Evolutionary conservation across 2,113 vertebrate genomes (phyloP), one percentile per base, ranked within the genome.

Genomic region (Melanerpes formicivorus): DNA sequence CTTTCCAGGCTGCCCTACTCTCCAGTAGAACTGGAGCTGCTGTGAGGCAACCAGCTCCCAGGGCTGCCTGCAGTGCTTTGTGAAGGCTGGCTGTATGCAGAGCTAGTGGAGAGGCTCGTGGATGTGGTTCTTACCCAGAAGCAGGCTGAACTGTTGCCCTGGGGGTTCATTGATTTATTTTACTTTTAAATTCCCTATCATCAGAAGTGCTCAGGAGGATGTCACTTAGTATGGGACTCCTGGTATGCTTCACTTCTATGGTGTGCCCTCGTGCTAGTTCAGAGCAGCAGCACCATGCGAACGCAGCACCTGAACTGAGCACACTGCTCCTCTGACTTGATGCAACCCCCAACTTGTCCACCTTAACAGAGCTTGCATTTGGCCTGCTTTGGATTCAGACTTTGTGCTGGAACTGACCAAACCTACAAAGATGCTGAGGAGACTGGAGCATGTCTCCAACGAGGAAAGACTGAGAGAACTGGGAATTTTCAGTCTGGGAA

Each of bases 181-280:
- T 37, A 70, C 26, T 58, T 69, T 50, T 3, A 9, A 32, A 72
- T 60, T 56, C 4, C 3, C 14, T 81, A 58, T 27, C 10, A 30
- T 22, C 56, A 37, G 65, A 17, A 29, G 1, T 15, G n/a, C 2
- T 34, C 46, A 15, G 6, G 10, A 30, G 21, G 0, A 0, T 11
- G 9, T 16, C 21, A 3, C 15, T 21, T 8, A 14, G 18, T 5
- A 8, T 0, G 7, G 13, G 19, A 55, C 2, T 80, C 0, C 0
- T 1, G 21, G 30, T 29, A 42, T 14, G 40, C 18, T 9, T 40
- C 1, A 1, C 19, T 46, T 60, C 21, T 46, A 7, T 40, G 54
- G 3, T 22, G 3, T 3, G 7, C 32, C 5, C 9, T 1, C 1
- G 22, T 14, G 32, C 11, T 75, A 0, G 55, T 56, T 55, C 40